These are phyloP conservation scores for Pipra filicauda DNA, from an alignment of 2,113 vertebrate species.

Conservation along the genomic window DNA sequence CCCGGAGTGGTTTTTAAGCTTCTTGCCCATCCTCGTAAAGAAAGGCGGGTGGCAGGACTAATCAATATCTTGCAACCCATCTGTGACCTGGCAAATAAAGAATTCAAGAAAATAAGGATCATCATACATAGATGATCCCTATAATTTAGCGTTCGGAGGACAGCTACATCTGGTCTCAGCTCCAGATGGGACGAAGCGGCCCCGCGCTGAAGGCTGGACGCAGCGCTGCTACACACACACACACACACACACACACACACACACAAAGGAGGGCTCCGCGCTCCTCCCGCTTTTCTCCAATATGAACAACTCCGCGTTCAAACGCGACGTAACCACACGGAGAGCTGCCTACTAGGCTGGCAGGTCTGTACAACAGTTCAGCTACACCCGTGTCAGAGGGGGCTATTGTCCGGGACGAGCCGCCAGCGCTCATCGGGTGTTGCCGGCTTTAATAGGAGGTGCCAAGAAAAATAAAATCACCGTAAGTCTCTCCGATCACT, in stretches of 20 bases:
- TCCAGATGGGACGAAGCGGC: slow-evolving; percentile 41
- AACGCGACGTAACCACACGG: neutral
- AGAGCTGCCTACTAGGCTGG: neutral
- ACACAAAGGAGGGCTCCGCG: slow-evolving; percentile 8
- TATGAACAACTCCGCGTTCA: neutral
- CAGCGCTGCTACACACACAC: neutral
- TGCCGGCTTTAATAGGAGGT: neutral
- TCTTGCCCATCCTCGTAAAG: slow-evolving; percentile 48
- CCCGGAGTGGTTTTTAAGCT: slow-evolving; percentile 55
- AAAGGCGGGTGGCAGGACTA: slow-evolving; percentile 40
- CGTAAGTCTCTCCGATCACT: neutral
- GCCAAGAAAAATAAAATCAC: neutral
- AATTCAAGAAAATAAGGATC: slow-evolving; percentile 45
- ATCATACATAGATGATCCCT: neutral
- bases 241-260: neutral
- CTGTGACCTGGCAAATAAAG: slow-evolving; percentile 53
- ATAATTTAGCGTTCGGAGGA: slow-evolving; percentile 42
- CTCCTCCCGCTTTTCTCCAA: neutral
- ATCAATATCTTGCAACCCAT: slow-evolving; percentile 54
- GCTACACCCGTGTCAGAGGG: neutral
- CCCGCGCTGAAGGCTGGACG: neutral
- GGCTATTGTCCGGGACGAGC: slow-evolving; percentile 5
- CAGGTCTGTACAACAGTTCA: neutral
- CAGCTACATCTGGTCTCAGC: slow-evolving; percentile 56
- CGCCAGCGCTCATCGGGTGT: neutral